A percentile compares a stretch with the other conserved stretches of the same genome.
Evolutionary conservation across 2,888 invertebrate species (phyloP).

Genomic region (Lomographa bimaculata): DNA sequence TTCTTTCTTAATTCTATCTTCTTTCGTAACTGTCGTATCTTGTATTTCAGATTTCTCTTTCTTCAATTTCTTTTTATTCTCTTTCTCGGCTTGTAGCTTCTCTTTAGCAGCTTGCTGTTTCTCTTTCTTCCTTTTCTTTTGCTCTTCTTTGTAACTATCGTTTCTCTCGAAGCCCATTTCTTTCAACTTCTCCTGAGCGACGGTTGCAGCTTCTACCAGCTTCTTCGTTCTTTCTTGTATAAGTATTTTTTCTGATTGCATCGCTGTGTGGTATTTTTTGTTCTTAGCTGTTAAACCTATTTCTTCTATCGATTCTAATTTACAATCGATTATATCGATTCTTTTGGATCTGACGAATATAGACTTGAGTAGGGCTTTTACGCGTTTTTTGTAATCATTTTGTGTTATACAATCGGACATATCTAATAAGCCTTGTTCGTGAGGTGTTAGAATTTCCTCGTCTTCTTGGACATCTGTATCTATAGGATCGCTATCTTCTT

Average conservation of each 20-base stretch:
- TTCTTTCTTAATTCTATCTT: slow-evolving; percentile 33
- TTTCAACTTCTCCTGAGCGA: slow-evolving; percentile 41
- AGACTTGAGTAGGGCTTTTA: slow-evolving; percentile 51
- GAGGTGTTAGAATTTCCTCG: slow-evolving; percentile 50
- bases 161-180: slow-evolving; percentile 41
- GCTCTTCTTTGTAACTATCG: slow-evolving; percentile 28
- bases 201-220: slow-evolving; percentile 47
- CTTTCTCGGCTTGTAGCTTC: slow-evolving; percentile 31
- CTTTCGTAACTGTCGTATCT: slow-evolving; percentile 21
- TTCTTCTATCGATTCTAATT: slow-evolving; percentile 61
- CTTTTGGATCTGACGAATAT: slow-evolving; percentile 51
- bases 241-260: slow-evolving; percentile 59
- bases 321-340: slow-evolving; percentile 48
- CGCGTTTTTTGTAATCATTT: slow-evolving; percentile 57
- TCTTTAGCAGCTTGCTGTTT: slow-evolving; percentile 30
- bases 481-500: slow-evolving; percentile 64
- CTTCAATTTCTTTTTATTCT: slow-evolving; percentile 28
- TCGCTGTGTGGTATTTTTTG: slow-evolving; percentile 64
- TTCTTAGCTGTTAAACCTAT: slow-evolving; percentile 56
- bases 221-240: slow-evolving; percentile 51
- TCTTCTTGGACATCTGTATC: slow-evolving; percentile 62
- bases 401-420: slow-evolving; percentile 54
- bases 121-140: slow-evolving; percentile 28
- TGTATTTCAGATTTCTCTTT: slow-evolving; percentile 22
- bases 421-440: slow-evolving; percentile 58